Evolutionary conservation across 2,113 vertebrate genomes (phyloP).

Genomic region (Sigmodon hispidus): DNA sequence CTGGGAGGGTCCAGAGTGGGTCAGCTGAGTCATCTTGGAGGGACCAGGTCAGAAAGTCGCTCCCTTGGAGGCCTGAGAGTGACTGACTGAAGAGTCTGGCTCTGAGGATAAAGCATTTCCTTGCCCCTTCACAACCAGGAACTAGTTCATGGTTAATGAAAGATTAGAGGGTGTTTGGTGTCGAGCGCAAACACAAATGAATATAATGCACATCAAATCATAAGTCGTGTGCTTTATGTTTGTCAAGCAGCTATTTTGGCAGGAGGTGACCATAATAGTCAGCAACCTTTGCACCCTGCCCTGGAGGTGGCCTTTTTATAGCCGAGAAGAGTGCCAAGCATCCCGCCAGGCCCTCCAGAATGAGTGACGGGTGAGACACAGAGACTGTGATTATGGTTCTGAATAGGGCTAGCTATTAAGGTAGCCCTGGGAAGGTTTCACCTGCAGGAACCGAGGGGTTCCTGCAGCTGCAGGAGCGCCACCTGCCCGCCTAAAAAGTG

Average conservation of each 20-base stretch:
- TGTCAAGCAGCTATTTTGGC: not conserved
- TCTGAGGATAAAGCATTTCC: not conserved
- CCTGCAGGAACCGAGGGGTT: not conserved
- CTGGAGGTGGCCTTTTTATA: not conserved
- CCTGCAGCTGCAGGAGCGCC: not conserved
- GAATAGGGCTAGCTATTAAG: not conserved
- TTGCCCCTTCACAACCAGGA: not conserved
- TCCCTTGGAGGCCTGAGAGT: not conserved
- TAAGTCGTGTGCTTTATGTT: rapidly evolving
- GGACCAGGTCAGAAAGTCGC: not conserved
- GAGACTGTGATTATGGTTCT: not conserved
- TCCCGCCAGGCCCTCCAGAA: not conserved
- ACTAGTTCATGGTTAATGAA: not conserved
- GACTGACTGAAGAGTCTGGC: not conserved
- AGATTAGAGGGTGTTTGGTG: not conserved
- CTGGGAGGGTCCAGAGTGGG: not conserved
- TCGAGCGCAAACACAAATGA: not conserved
- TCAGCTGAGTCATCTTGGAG: not conserved
- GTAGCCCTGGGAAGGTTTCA: not conserved
- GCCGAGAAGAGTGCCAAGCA: not conserved
- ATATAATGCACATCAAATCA: not conserved
- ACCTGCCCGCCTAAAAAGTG: not conserved
- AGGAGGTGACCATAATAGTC: not conserved
- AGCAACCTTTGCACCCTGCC: not conserved
- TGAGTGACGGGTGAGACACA: not conserved